These are phyloP conservation scores for Pegoplata infirma DNA, from an alignment of 2,888 invertebrate genomes.

Conservation along the genomic window DNA sequence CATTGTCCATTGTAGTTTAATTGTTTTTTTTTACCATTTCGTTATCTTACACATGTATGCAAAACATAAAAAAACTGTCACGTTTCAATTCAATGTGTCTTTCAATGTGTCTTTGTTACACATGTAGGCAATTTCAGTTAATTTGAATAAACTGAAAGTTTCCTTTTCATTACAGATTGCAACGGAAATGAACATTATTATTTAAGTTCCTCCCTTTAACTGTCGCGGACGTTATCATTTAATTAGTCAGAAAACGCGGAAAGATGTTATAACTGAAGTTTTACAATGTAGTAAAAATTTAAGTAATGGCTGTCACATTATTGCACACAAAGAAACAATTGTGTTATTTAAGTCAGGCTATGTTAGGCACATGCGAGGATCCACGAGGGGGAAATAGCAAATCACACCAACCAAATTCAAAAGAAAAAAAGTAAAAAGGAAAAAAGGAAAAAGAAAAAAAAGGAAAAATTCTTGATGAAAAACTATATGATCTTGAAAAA, in stretches of 20 bases:
- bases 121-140: conserved; percentile 2
- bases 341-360: no score
- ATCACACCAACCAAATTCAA: no score
- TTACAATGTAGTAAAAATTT: not conserved
- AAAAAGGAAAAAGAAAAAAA: no score
- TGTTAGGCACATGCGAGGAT: no score
- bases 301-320: not conserved
- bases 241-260: not conserved
- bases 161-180: not conserved
- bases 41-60: not conserved
- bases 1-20: no score
- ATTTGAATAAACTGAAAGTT: no score
- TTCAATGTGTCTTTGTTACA: no score
- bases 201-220: conserved; percentile 30
- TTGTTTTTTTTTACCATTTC: no score
- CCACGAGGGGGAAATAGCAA: no score
- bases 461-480: no score
- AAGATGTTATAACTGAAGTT: not conserved
- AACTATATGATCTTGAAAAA: no score
- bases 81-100: not conserved
- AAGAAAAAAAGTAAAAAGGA: no score
- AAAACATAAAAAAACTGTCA: not conserved
- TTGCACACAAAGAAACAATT: not conserved
- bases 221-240: conserved; percentile 7
- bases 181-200: not conserved